Base-by-base conservation (phyloP, 53 echinoderm and acorn worm species). In the Temnopleurus reevesii region DNA sequence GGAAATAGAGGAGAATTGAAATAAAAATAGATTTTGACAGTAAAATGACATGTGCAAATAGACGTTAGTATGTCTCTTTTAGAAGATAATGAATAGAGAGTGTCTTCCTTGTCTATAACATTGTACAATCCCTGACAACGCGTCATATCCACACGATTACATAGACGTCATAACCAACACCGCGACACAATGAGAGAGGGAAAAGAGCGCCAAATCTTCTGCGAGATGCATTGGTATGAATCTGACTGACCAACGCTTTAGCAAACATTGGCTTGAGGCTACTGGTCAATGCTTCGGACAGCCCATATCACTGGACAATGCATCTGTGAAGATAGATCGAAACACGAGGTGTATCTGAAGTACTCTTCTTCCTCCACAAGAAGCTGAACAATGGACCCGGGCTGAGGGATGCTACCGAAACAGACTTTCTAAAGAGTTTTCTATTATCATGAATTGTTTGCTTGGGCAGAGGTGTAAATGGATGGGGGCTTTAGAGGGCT, bases 241-340 rank as follows among this genome's bases (percentile, higher is more conserved):
- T 8, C 15, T 59, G 15, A 8, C 47, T 49, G 51, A 79, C 79
- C 79, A 79, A 77, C 47, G 46, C 79, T 79, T n/a, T 4, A 17
- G 79, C 79, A 79, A 79, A 79, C 79, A 79, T 79, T 79, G 49
- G 79, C 79, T 49, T 8, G 29, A 79, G 79, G 23, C n/a, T 24
- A 79, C 79, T 47, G 79, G 79, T 49, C 79, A 79, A 12, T 26
- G 25, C 12, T n/a, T 25, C 79, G 79, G 46, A 27, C 79, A 46
- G 29, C 28, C 79, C 19, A 12, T 79, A 26, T 49, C 13, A 33
- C 10, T 4, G 46, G 79, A 79, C 79, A 79, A 79, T 79, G 49
- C 79, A 49, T 4, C 15, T 41, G 47, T 27, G 45, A 23, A 79
- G 49, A 1, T 15, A 49, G 46, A 49, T 49, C 28, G 79, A 79